A percentile compares a stretch with the other conserved stretches of the same genome.
phyloP scores from a whole-genome alignment of 2,113 vertebrate species.

The Myocastor coypus region DNA sequence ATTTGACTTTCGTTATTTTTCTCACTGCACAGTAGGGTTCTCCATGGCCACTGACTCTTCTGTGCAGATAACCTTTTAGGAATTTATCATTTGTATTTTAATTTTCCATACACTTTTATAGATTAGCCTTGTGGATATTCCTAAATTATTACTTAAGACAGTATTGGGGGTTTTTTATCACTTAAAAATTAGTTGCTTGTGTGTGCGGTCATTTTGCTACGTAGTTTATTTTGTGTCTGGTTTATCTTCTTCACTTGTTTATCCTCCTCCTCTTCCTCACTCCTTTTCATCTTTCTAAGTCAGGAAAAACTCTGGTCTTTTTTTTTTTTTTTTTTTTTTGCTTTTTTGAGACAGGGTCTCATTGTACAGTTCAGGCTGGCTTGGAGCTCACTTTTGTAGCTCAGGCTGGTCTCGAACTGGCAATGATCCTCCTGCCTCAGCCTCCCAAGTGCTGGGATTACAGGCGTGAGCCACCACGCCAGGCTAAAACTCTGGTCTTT shows the following conservation, averaged over 20 bases:
- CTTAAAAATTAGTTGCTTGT: not conserved
- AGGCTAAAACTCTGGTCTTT: too few relatives aligned
- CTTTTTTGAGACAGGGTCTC: too few relatives aligned
- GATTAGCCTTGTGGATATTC: not conserved
- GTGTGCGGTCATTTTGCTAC: not conserved
- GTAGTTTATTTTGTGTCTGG: not conserved
- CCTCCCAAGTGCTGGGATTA: too few relatives aligned
- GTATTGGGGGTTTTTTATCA: not conserved
- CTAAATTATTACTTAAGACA: not conserved
- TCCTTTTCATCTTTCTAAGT: not conserved
- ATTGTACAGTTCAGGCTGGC: too few relatives aligned
- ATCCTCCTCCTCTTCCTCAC: not conserved
- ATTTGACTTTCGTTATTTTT: not conserved
- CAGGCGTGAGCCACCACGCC: too few relatives aligned
- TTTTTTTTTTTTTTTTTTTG: too few relatives aligned
- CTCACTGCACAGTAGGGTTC: not conserved
- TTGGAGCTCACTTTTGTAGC: too few relatives aligned
- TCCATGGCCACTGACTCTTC: not conserved
- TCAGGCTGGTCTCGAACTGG: too few relatives aligned
- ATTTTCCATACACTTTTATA: not conserved
- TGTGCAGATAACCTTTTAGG: not conserved
- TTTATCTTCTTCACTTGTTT: not conserved
- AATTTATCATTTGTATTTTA: constrained; percentile 4
- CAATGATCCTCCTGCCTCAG: too few relatives aligned
- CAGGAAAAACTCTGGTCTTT: not conserved